Conservation (phyloP, 2,113 vertebrate species). For the Sander lucioperca region DNA sequence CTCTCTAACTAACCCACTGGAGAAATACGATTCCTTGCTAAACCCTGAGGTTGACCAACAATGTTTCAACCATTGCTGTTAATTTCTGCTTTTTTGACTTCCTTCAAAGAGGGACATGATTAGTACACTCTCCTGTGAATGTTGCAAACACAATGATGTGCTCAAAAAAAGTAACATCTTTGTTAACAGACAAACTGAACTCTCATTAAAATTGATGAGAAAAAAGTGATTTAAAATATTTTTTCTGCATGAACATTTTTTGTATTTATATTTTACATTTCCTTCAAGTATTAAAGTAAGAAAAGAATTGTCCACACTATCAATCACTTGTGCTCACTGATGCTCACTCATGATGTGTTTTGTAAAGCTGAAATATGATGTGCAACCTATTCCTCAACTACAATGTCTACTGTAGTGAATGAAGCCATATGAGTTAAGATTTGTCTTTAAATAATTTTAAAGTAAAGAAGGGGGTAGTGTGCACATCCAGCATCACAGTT, state of each 20-base stretch:
- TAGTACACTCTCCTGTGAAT: constrained; percentile 12
- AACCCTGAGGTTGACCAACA: constrained; percentile 29
- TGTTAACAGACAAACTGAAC: not conserved
- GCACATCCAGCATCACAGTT: not conserved
- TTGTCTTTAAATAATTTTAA: not conserved
- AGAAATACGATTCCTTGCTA: constrained; percentile 19
- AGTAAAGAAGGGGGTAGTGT: not conserved
- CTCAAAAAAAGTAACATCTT: not conserved
- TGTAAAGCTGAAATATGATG: not conserved
- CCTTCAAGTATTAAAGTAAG: not conserved
- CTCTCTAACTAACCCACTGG: not conserved
- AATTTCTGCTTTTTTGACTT: constrained; percentile 40
- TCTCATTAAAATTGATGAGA: not conserved
- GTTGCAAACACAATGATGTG: constrained; percentile 16
- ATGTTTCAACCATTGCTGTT: constrained; percentile 19
- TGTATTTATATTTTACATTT: not conserved
- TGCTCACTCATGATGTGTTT: not conserved
- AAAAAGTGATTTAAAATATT: not conserved
- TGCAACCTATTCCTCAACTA: not conserved
- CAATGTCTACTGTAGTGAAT: not conserved
- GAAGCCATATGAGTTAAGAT: not conserved
- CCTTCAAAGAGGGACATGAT: not conserved
- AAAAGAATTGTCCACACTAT: not conserved
- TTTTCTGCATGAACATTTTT: not conserved
- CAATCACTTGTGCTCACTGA: not conserved